A percentile compares a stretch with the other conserved stretches of the same genome.
These are phyloP conservation scores for Plumapathes pennacea DNA, from an alignment of 92 coral and sea anemone genomes.

Conservation along the genomic window DNA sequence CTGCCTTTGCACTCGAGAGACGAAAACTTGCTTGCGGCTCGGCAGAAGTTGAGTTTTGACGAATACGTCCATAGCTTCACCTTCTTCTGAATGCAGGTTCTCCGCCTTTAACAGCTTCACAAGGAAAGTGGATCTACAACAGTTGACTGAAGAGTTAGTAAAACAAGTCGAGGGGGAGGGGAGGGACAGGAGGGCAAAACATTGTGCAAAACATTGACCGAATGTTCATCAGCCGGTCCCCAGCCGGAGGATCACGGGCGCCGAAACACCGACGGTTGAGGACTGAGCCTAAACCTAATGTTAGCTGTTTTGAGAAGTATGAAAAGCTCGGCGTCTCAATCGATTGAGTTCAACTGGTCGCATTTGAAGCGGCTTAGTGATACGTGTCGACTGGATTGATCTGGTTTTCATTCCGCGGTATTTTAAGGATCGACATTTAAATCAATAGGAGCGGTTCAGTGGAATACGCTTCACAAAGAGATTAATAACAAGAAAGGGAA, in stretches of 20 bases:
- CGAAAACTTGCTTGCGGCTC: slow-evolving; percentile 74
- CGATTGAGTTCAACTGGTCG: too few relatives aligned
- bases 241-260: not conserved
- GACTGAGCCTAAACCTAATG: too few relatives aligned
- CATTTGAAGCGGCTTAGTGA: too few relatives aligned
- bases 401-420: too few relatives aligned
- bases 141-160: not conserved
- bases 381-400: too few relatives aligned
- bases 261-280: not conserved
- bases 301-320: too few relatives aligned
- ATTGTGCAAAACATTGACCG: not conserved
- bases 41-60: slow-evolving; percentile 86
- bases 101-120: slow-evolving; percentile 72
- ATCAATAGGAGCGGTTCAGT: too few relatives aligned
- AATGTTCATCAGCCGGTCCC: not conserved
- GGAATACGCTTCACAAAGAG: too few relatives aligned
- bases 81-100: slow-evolving; percentile 69
- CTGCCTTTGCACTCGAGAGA: slow-evolving; percentile 80
- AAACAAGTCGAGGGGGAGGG: not conserved
- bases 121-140: slow-evolving; percentile 56
- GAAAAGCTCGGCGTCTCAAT: too few relatives aligned
- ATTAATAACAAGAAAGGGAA: too few relatives aligned
- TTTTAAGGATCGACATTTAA: too few relatives aligned
- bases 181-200: not conserved
- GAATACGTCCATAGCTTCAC: slow-evolving; percentile 72